Evolutionary conservation across 2,113 vertebrate species (phyloP), one percentile per base, ranked within the genome.

Genomic region (Gasterosteus aculeatus): DNA sequence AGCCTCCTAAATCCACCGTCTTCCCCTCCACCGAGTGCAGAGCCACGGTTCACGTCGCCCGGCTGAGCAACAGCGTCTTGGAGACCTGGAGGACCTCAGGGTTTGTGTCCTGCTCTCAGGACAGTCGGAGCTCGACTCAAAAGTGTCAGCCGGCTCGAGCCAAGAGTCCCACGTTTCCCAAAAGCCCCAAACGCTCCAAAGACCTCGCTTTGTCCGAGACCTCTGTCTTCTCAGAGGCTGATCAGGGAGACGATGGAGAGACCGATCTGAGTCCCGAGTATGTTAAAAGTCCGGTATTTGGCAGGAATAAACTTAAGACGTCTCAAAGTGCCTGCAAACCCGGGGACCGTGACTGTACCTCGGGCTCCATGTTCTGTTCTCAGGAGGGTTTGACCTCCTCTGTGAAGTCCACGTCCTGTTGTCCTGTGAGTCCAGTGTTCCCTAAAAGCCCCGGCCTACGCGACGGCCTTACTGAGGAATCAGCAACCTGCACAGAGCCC

Each of bases 81-180:
- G 59, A 88, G 0, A 51, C 69, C 58, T 90, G 83, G 74, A 67
- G 42, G 2, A 64, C 35, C n/a, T 74, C 82, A 0, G 89, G 92
- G 22, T 92, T 88, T 3, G 70, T 90, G 33, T 15, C 80, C 53
- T 91, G 75, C 56, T 88, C 93, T 29, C 85, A 88, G 85, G 80
- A 87, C 49, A 78, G 49, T 3, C 31, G 16, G 1, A 19, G 58
- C 0, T 31, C n/a, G 0, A 0, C 71, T 39, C 71, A 22, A n/a
- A 77, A 44, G 12, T 74, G 81, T 15, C 56, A 0, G 31, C 10
- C 54, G 0, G 31, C 58, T 54, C 73, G 7, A 10, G 61, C 31
- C 9, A 19, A 41, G 65, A 91, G 84, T 63, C 87, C 85, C 0
- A 75, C 62, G 0, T 89, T 84, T 44, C 77, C 87, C 53, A 47